Evolutionary conservation across 2,113 vertebrate genomes (phyloP).

Genomic region (Emydocephalus ijimae): DNA sequence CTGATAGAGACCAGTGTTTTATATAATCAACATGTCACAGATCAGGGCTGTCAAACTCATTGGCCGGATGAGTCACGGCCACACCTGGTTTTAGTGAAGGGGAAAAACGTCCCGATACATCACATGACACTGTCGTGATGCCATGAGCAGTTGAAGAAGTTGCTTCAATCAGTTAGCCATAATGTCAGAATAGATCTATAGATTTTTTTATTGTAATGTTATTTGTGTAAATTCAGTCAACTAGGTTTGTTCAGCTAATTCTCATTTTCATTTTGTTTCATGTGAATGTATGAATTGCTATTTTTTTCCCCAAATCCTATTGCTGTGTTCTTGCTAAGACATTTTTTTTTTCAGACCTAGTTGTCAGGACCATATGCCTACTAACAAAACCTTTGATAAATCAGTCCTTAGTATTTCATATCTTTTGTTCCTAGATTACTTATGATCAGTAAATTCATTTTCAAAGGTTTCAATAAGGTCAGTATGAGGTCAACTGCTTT

Average conservation of each 20-base stretch:
- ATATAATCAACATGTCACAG: background rate
- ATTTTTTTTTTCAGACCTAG: background rate
- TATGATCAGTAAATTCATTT: background rate
- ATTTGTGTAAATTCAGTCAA: background rate
- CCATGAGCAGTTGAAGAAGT: background rate
- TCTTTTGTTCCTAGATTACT: background rate
- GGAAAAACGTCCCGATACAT: too few relatives aligned
- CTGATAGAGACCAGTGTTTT: background rate
- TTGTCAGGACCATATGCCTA: background rate
- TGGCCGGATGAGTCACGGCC: too few relatives aligned
- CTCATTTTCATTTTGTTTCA: background rate
- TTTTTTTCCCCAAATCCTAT: background rate
- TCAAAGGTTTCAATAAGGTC: background rate
- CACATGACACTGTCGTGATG: too few relatives aligned
- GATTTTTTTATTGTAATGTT: background rate
- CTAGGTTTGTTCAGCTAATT: background rate
- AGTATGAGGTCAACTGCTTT: background rate
- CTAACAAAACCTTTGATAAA: background rate
- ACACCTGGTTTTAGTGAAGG: too few relatives aligned
- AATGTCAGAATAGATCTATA: background rate
- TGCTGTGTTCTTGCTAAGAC: background rate
- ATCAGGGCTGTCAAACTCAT: too few relatives aligned
- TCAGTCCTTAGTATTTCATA: background rate
- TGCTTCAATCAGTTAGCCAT: background rate
- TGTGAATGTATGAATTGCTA: background rate